These are phyloP conservation scores for Limnephilus auricula DNA, from an alignment of 2,888 invertebrate species.

Conservation along the genomic window DNA sequence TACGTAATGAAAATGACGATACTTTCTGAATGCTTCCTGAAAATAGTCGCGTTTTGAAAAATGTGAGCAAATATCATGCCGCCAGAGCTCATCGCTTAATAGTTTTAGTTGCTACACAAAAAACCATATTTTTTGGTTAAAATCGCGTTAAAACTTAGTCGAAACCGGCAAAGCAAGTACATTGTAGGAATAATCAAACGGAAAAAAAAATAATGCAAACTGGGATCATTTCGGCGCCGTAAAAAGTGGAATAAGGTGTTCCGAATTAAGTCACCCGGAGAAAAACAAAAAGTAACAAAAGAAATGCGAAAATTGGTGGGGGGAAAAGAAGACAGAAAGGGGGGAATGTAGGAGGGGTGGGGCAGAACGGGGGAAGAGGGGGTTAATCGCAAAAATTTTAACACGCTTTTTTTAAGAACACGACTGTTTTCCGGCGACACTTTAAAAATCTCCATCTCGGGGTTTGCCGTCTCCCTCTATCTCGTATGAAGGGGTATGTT, in stretches of 20 bases:
- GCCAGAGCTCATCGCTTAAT: too few species aligned
- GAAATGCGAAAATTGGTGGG: slow-evolving; percentile 15
- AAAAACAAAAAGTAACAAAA: slow-evolving; percentile 36
- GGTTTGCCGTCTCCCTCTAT: not conserved
- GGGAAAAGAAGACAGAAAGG: not conserved
- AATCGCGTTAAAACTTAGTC: not conserved
- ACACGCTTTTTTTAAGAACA: slow-evolving; percentile 62
- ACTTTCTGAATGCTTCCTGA: too few species aligned
- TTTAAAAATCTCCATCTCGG: slow-evolving; percentile 28
- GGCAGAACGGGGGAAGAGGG: slow-evolving; percentile 3
- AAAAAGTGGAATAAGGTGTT: slow-evolving; percentile 25
- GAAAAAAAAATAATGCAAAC: not conserved
- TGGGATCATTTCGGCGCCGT: slow-evolving; percentile 25
- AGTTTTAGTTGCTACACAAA: too few species aligned
- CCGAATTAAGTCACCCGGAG: slow-evolving; percentile 25
- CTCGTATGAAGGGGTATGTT: not conserved
- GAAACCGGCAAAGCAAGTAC: not conserved
- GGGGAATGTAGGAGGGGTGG: not conserved
- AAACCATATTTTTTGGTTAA: too few species aligned
- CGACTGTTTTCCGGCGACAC: slow-evolving; percentile 42
- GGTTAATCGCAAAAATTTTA: slow-evolving; percentile 66
- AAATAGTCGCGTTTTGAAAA: too few species aligned
- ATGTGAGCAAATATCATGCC: too few species aligned
- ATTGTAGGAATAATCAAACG: not conserved
- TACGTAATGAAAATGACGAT: too few species aligned